Base-by-base conservation (phyloP, 2,113 vertebrate genomes). In the Sebastes fasciatus region DNA sequence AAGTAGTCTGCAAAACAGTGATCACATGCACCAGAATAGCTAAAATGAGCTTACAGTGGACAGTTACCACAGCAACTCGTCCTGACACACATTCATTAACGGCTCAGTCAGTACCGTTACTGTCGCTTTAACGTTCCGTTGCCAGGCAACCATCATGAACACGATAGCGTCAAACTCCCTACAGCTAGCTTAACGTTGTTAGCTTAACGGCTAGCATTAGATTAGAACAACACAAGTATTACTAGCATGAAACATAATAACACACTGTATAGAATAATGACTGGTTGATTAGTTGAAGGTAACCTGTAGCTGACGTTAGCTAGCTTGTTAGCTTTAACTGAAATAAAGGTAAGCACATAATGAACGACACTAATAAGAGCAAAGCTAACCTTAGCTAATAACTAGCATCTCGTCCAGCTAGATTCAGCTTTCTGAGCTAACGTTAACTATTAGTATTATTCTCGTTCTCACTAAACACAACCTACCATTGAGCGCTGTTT, bases 111-210 rank as follows among this genome's bases (percentile, higher is more conserved):
- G 3, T 21, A 4, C 21, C 8, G 45, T 14, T 60, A 45, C 61
- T 90, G 77, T 87, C 74, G 13, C 86, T 90, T 90, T 91, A 90
- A 92, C 49, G 70, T 6, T 5, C 45, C 48, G 93, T 93, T 90
- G 91, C 90, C 78, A 86, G 54, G 93, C 89, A 92, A 92, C 92
- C 61, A 66, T 54, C 13, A 16, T 4, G 52, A 75, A 52, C 9
- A 19, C 4, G 49, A 58, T 14, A 79, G 85, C 81, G 82, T 88
- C 88, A 42, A n/a, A 10, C 26, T 60, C 71, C 7, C 11, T 9
- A 43, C 45, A 19, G 61, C 72, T 51, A 58, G 2, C 40, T 70
- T 68, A 70, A 65, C 26, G 1, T 3, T 46, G 12, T 34, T 74
- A 77, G 51, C 26, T 82, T 57, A 64, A 8, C 55, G 3, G 2